phyloP scores from a whole-genome alignment of 1,140 invertebrate genomes.

The Diachasmimorpha longicaudata region DNA sequence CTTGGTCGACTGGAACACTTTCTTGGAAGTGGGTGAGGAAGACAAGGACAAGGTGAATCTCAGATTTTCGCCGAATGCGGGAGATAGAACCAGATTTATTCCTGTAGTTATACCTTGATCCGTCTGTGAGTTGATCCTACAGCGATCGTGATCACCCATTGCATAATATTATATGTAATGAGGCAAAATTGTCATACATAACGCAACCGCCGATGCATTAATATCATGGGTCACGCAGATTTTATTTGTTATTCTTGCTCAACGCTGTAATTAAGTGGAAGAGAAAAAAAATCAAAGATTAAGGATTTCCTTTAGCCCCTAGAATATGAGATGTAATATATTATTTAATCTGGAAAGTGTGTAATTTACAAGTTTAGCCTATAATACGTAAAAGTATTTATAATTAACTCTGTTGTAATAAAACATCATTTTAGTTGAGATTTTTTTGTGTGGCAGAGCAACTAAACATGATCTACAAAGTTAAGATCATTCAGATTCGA shows the following conservation, averaged over 20 bases:
- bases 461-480: too few relatives aligned
- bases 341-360: not conserved
- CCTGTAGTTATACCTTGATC: conserved; percentile 71
- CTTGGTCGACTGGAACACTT: conserved; percentile 83
- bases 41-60: conserved; percentile 77
- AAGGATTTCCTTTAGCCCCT: not conserved
- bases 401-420: not conserved
- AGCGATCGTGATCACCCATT: too few relatives aligned
- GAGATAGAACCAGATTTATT: conserved; percentile 77
- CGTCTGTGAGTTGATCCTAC: too few relatives aligned
- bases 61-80: conserved; percentile 78
- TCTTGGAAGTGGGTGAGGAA: conserved; percentile 80
- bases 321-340: not conserved
- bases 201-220: too few relatives aligned
- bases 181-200: too few relatives aligned
- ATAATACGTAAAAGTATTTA: not conserved
- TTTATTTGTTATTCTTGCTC: not conserved
- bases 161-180: too few relatives aligned
- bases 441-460: too few relatives aligned
- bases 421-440: too few relatives aligned
- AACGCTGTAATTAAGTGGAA: not conserved
- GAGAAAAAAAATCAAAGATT: not conserved
- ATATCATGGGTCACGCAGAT: too few relatives aligned
- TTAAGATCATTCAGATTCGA: too few relatives aligned
- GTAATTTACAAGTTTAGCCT: not conserved